Base-by-base conservation (phyloP, 2,888 invertebrate genomes). In the Meghimatium bilineatum region DNA sequence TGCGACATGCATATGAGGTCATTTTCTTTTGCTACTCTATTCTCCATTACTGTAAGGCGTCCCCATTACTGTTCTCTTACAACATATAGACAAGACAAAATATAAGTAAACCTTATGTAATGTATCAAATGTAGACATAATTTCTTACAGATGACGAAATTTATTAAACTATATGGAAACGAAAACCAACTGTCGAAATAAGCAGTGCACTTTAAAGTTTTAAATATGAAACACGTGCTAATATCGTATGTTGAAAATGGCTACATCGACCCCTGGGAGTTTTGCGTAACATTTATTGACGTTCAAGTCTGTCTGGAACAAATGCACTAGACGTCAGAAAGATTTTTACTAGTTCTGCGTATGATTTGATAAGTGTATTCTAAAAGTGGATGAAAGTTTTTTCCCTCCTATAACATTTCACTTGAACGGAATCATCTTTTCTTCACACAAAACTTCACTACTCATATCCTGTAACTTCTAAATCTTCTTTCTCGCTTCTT, bases 311-410 rank as follows among this genome's bases (percentile, higher is more conserved):
- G n/a, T n/a, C 34, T 23, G 49, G 44, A 49, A 34, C 72, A 29
- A 29, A 38, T 49, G 72, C 44, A 49, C 72, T 17, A 72, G 49
- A 72, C 72, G 49, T 72, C 72, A 72, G 29, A 72, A 14, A 44
- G 44, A 72, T n/a, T 44, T 3, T 72, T 72, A 14, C 14, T 8
- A 29, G 5, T 72, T 67, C 32, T 72, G 72, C n/a, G n/a, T 26
- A 26, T 72, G 72, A 34, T 72, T 44, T 44, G 10, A 17, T 44
- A n/a, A 72, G 49, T n/a, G 5, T 72, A 72, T 3, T 14, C n/a
- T 49, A n/a, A n/a, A 72, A 44, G 44, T 72, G 26, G 44, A 10
- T 14, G 38, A 69, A 38, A 8, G 26, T 44, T 5, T 8, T 44
- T 69, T 72, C n/a, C 29, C 14, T 72, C 14, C 67, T 67, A 12